Evolutionary conservation across 1,140 invertebrate species (phyloP).

Genomic region (Drosophila sproati): DNA sequence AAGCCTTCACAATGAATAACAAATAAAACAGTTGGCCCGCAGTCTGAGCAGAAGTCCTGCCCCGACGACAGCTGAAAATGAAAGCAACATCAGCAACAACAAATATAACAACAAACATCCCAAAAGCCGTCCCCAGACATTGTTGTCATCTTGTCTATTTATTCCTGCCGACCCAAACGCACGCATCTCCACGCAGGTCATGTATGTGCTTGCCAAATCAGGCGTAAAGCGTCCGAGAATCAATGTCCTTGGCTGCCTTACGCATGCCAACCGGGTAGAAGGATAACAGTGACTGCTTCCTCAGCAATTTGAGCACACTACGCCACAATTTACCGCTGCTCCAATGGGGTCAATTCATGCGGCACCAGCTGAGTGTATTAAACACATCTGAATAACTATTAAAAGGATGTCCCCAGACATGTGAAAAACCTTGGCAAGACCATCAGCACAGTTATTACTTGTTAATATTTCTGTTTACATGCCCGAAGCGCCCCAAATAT

Average conservation of each 20-base stretch:
- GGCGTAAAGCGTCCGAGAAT: slow-evolving; percentile 13
- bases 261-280: slow-evolving; percentile 20
- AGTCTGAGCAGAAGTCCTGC: slow-evolving; percentile 1
- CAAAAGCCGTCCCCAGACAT: slow-evolving; percentile 52
- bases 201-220: slow-evolving; percentile 50
- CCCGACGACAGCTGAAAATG: slow-evolving; percentile 38
- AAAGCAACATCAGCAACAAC: slow-evolving; percentile 33
- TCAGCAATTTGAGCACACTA: slow-evolving; percentile 1
- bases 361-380: slow-evolving; percentile 36
- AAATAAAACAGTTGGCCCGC: slow-evolving; percentile 44
- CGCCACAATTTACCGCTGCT: slow-evolving; percentile 10
- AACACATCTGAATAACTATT: slow-evolving; percentile 40
- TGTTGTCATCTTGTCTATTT: slow-evolving; percentile 62
- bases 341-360: slow-evolving; percentile 19
- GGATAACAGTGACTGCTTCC: slow-evolving; percentile 10
- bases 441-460: slow-evolving; percentile 5
- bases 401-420: slow-evolving; percentile 13
- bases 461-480: slow-evolving; percentile 12
- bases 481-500: neutral
- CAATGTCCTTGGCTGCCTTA: slow-evolving; percentile 31
- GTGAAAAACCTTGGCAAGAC: neutral
- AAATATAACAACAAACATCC: slow-evolving; percentile 11
- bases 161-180: slow-evolving; percentile 20
- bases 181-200: slow-evolving; percentile 38
- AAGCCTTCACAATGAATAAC: slow-evolving; percentile 45